phyloP scores from a whole-genome alignment of 1,140 invertebrate genomes.

The Cotesia vestalis region DNA sequence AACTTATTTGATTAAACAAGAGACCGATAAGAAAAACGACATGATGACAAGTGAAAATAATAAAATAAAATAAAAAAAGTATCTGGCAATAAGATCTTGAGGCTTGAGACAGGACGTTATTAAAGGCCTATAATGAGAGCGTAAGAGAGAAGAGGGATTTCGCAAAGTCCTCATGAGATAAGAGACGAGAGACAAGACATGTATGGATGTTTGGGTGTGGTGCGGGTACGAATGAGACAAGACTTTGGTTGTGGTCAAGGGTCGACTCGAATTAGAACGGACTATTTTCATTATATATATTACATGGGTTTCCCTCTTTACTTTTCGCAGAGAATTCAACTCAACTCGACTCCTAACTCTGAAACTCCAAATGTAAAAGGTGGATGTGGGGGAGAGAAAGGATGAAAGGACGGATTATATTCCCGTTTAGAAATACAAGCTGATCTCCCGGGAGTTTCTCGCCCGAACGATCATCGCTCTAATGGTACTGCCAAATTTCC shows the following conservation, averaged over 20 bases:
- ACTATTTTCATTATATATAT: conserved; percentile 59
- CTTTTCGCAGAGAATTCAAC: conserved; percentile 30
- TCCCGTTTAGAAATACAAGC: conserved; percentile 22
- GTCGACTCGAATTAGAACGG: conserved; percentile 54
- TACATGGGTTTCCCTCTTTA: conserved; percentile 42
- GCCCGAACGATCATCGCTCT: conserved; percentile 21
- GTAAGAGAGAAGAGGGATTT: conserved; percentile 24
- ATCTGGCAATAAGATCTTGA: conserved; percentile 38
- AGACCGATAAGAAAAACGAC: not conserved
- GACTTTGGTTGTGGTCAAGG: conserved; percentile 48
- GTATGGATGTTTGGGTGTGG: not conserved
- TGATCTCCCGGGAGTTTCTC: conserved; percentile 19
- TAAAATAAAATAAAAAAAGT: conserved; percentile 34
- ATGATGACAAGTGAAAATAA: conserved; percentile 5
- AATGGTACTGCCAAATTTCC: conserved; percentile 23
- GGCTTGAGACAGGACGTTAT: conserved; percentile 22
- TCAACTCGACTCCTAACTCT: too few species aligned
- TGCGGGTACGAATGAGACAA: conserved; percentile 2
- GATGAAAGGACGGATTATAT: conserved; percentile 23
- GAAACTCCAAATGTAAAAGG: not conserved
- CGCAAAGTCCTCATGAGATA: conserved; percentile 50
- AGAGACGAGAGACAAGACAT: conserved; percentile 31
- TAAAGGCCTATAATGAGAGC: conserved; percentile 33
- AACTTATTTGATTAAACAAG: too few species aligned
- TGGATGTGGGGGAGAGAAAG: conserved; percentile 4